Percentiles rank a stretch among this genome's conserved stretches.
These are phyloP conservation scores for Zygogramma bicolorata DNA, from an alignment of 2,888 invertebrate genomes.

Conservation along the genomic window DNA sequence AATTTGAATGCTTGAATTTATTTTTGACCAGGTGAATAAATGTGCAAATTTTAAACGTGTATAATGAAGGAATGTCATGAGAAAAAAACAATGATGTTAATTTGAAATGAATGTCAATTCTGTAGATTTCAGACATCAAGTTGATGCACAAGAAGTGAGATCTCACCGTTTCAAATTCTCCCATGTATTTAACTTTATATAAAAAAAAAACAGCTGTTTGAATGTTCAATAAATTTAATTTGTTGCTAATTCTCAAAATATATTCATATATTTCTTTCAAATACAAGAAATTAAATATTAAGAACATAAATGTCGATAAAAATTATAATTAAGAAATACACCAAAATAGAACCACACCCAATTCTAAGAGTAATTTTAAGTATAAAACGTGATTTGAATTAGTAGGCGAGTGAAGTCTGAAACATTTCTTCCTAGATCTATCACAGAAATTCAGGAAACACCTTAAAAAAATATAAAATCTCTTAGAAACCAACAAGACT, in stretches of 20 bases:
- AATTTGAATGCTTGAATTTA: no score
- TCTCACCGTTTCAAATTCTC: no score
- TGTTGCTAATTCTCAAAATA: background rate
- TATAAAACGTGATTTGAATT: background rate
- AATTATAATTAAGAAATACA: background rate
- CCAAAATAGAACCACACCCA: constrained; percentile 5
- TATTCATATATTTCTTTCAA: background rate
- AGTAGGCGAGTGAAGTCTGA: background rate
- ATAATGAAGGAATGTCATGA: no score
- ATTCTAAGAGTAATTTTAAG: background rate
- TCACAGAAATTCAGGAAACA: background rate
- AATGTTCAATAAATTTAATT: background rate
- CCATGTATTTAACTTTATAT: no score
- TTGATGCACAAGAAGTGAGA: no score
- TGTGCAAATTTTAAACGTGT: no score
- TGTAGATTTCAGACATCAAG: no score
- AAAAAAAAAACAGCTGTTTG: background rate
- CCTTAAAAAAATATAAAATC: background rate
- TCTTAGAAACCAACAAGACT: background rate
- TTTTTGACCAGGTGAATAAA: no score
- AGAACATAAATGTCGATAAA: background rate
- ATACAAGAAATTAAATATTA: background rate
- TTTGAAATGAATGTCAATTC: no score
- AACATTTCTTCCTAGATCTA: background rate
- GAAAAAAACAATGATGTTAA: no score